Percentiles rank a stretch among this genome's conserved stretches.
Conservation (phyloP, 1,140 invertebrate genomes). For the Macrobrachium nipponense region DNA sequence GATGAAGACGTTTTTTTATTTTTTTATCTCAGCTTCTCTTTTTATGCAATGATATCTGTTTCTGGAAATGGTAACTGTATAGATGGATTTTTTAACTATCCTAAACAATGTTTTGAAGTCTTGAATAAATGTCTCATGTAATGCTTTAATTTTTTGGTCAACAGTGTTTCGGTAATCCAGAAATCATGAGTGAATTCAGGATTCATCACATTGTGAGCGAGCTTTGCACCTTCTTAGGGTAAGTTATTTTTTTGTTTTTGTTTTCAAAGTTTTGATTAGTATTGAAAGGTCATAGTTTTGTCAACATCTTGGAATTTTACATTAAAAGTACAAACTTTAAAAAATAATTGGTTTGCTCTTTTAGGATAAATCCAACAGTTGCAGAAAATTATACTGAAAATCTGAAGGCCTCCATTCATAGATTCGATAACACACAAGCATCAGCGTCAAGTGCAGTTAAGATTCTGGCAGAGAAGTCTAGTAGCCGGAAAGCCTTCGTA, state of each 20-base stretch:
- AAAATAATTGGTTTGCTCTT: not conserved
- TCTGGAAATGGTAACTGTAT: no score
- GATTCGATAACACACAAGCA: conserved; percentile 4
- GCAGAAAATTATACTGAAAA: conserved; percentile 29
- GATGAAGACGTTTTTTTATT: no score
- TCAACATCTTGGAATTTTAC: no score
- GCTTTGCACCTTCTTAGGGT: conserved; percentile 68
- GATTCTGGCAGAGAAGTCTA: conserved; percentile 68
- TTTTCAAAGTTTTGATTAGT: not conserved
- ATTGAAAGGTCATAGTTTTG: not conserved
- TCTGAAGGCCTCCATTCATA: conserved; percentile 29
- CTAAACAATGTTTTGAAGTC: not conserved
- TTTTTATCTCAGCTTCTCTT: no score
- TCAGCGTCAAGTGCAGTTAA: conserved; percentile 58
- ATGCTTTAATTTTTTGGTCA: not conserved
- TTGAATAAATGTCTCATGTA: not conserved
- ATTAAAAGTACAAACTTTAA: no score
- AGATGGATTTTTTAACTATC: no score
- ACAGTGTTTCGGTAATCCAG: not conserved
- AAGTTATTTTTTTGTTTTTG: conserved; percentile 26
- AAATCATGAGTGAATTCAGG: conserved; percentile 67
- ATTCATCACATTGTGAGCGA: conserved; percentile 70
- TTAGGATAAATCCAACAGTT: not conserved
- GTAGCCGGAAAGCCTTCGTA: conserved; percentile 68
- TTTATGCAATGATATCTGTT: no score